A percentile compares a stretch with the other conserved stretches of the same genome.
Evolutionary conservation across 2,797 vertebrate genomes (phyloP).

Genomic region (Pantherophis vulpinus): DNA sequence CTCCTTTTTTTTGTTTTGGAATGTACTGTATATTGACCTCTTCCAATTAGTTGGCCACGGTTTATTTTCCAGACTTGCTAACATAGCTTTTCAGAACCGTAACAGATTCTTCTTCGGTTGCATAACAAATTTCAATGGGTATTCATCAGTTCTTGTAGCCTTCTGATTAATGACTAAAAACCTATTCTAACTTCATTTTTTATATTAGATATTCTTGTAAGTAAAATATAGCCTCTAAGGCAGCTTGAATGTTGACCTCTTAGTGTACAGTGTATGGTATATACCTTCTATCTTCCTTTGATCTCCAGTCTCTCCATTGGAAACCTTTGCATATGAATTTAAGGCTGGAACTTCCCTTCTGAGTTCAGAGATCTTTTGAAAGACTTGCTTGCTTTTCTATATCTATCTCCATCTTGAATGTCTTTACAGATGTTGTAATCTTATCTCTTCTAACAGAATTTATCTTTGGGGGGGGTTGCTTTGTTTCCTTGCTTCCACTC

Average conservation of each 20-base stretch:
- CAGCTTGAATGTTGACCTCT: background rate
- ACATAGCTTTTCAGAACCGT: background rate
- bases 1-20: background rate
- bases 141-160: background rate
- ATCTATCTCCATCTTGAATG: background rate
- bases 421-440: background rate
- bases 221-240: background rate
- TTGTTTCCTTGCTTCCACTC: background rate
- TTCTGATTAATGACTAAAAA: background rate
- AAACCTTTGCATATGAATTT: background rate
- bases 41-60: background rate
- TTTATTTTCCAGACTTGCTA: background rate
- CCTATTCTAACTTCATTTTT: background rate
- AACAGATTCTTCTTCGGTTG: background rate
- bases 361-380: background rate
- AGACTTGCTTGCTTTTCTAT: background rate
- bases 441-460: background rate
- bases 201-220: background rate
- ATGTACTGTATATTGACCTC: background rate
- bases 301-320: background rate
- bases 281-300: background rate
- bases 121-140: background rate
- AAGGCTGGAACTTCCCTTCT: background rate
- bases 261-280: background rate
- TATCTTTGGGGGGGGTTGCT: background rate